Percentiles rank a stretch among this genome's conserved stretches.
These are phyloP conservation scores for Hemiprocne comata DNA, from an alignment of 2,113 vertebrate genomes.

Conservation along the genomic window DNA sequence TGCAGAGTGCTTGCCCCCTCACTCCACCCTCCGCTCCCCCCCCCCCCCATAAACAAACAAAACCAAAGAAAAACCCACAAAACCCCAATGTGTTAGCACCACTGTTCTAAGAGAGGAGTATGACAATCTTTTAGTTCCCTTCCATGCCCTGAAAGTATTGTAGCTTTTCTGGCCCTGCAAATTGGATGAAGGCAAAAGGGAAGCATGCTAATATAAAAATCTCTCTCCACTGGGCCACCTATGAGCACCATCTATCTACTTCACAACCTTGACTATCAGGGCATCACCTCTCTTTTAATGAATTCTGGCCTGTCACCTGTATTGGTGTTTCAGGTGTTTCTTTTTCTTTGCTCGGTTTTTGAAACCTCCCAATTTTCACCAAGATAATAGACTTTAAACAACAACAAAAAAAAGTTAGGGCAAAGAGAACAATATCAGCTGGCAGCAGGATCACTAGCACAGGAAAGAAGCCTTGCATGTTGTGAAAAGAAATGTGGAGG, in stretches of 20 bases:
- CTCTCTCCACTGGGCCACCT: neutral
- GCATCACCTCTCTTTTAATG: neutral
- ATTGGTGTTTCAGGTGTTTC: neutral
- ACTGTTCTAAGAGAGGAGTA: neutral
- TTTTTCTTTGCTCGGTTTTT: neutral
- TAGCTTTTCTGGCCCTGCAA: neutral
- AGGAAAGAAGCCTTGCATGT: neutral
- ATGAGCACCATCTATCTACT: neutral
- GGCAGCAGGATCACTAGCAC: neutral
- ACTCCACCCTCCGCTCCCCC: too few relatives aligned
- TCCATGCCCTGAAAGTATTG: neutral
- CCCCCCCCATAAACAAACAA: too few relatives aligned
- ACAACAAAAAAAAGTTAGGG: neutral
- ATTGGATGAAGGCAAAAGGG: neutral
- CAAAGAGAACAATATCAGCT: neutral
- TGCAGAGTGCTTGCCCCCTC: neutral
- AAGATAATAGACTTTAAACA: neutral
- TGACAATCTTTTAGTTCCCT: neutral
- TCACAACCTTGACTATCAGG: neutral
- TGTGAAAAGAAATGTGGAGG: neutral
- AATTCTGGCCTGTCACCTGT: neutral
- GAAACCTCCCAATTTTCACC: neutral
- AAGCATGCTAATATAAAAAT: neutral
- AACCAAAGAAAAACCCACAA: too few relatives aligned
- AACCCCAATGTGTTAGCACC: neutral